phyloP scores from a whole-genome alignment of 1,140 invertebrate genomes.

The Doryteuthis pealeii region DNA sequence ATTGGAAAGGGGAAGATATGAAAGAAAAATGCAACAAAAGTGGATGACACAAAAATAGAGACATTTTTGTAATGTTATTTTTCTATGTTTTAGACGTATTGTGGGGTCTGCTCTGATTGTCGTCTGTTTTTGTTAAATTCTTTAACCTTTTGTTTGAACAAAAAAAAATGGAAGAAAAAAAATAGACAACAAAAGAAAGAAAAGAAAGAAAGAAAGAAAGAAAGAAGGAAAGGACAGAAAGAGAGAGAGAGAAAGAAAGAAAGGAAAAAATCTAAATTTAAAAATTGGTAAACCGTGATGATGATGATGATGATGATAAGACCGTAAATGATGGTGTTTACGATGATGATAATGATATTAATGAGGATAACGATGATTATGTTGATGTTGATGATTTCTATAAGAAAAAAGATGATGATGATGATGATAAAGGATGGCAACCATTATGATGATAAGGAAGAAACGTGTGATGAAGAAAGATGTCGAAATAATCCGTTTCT shows the following conservation, averaged over 20 bases:
- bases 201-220: neutral
- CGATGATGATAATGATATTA: constrained; percentile 23
- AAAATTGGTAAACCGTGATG: constrained; percentile 8
- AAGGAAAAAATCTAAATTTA: neutral
- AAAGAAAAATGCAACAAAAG: no score
- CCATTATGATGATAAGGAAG: no score
- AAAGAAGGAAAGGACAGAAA: neutral
- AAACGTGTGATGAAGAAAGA: no score
- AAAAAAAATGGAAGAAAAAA: neutral
- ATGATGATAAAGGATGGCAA: constrained; percentile 29
- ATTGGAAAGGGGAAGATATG: no score
- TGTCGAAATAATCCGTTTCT: no score
- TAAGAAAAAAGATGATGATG: neutral
- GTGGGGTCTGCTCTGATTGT: neutral
- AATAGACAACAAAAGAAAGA: neutral
- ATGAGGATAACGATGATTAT: constrained; percentile 16
- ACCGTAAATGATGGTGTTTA: constrained; percentile 32
- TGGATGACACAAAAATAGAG: no score
- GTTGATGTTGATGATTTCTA: constrained; percentile 41
- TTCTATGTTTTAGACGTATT: no score
- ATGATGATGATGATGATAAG: constrained; percentile 36
- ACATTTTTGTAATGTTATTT: no score
- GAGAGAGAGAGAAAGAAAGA: neutral
- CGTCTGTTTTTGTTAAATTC: neutral
- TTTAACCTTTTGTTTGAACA: neutral